Evolutionary conservation across 2,888 invertebrate genomes (phyloP).

Genomic region (Nymphalis c-album): DNA sequence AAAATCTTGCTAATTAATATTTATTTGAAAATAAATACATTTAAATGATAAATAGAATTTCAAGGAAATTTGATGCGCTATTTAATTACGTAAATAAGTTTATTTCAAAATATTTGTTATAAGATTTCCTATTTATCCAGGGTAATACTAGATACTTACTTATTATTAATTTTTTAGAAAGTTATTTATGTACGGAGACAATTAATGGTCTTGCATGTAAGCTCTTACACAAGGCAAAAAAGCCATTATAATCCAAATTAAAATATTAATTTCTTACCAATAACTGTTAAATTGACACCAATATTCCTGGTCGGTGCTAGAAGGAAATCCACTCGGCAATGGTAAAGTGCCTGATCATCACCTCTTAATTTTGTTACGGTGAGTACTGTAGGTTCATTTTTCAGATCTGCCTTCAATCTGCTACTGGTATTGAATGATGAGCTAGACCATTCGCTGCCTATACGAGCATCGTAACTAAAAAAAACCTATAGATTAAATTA

Average conservation of each 20-base stretch:
- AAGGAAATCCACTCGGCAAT: conserved; percentile 82
- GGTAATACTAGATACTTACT: no score
- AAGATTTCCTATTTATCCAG: no score
- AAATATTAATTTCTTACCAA: conserved; percentile 36
- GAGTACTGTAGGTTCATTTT: conserved; percentile 57
- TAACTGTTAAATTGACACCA: conserved; percentile 78
- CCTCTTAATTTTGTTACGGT: conserved; percentile 59
- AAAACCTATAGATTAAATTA: not conserved
- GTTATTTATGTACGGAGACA: no score
- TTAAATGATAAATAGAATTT: no score
- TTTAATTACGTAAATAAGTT: no score
- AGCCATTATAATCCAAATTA: conserved; percentile 2
- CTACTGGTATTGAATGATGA: conserved; percentile 60
- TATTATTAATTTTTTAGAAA: no score
- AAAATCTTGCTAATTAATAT: no score
- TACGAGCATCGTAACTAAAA: conserved; percentile 70
- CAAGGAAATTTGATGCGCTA: no score
- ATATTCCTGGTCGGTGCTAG: conserved; percentile 80
- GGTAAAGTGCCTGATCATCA: conserved; percentile 76
- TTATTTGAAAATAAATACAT: no score
- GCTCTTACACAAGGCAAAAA: no score
- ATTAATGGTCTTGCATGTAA: no score
- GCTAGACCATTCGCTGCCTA: conserved; percentile 67
- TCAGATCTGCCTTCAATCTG: conserved; percentile 57
- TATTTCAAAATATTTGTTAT: no score